Evolutionary conservation across 2,113 vertebrate genomes (phyloP), one percentile per base, ranked within the genome.

Genomic region (Ammodytes dubius): DNA sequence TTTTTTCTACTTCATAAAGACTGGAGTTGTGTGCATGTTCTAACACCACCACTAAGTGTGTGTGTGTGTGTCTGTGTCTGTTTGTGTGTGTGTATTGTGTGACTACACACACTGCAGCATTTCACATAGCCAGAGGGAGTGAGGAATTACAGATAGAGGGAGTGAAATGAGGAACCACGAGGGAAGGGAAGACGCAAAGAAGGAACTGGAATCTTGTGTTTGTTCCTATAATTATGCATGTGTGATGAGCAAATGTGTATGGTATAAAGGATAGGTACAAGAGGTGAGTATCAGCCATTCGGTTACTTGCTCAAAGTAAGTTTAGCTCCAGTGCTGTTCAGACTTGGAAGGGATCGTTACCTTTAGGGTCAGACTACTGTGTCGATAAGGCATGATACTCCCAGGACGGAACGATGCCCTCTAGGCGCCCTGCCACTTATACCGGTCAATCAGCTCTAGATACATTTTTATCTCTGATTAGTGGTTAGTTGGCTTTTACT

Each of bases 81-180:
- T 37, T 56, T 66, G 68, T 27, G 42, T 54, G 58, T 37, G 60
- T 66, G 58, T 66, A 27, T 27, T 27, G 66, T 60, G 19, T 59
- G 46, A 56, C 37, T 2, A 86, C 82, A 79, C 83, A 90, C 86
- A 84, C 81, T 78, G 82, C 85, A 84, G 89, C 74, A 63, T 87
- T 76, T 89, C 81, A 87, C 84, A 91, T 84, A 81, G 75, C 84
- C 65, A 42, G 50, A 79, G 68, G 84, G 65, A 82, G 73, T 5
- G 67, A 58, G 57, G 46, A 76, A 74, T 14, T 2, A 4, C 39
- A 47, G 56, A 57, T 74, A 15, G 43, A 40, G 53, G 45, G 27
- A 43, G 35, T 50, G n/a, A 19, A 0, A 15, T 56, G 42, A 35
- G 11, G 10, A 37, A 5, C 56, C 37, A 39, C 39, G 58, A 12